A percentile compares a stretch with the other conserved stretches of the same genome.
phyloP scores from a whole-genome alignment of 2,888 invertebrate species.

The Imbricaverruca yamaguchii region DNA sequence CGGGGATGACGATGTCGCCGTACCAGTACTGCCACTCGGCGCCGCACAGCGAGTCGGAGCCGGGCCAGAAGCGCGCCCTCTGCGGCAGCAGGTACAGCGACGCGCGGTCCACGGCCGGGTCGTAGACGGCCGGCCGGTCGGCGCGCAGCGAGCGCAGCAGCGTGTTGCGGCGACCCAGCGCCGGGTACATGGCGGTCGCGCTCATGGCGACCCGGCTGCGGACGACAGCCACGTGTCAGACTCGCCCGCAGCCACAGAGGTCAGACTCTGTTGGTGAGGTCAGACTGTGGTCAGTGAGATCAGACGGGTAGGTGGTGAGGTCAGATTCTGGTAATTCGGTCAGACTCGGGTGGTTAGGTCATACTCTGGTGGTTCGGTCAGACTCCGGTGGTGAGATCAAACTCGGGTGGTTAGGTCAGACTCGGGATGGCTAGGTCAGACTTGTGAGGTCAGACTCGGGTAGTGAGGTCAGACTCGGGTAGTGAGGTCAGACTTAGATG shows the following conservation, averaged over 20 bases:
- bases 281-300: too few species aligned
- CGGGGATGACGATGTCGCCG: slow-evolving; percentile 19
- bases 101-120: slow-evolving; percentile 5
- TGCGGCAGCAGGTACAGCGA: background rate
- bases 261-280: too few species aligned
- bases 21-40: slow-evolving; percentile 23
- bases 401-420: too few species aligned
- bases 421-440: too few species aligned
- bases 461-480: too few species aligned
- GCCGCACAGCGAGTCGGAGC: slow-evolving; percentile 3
- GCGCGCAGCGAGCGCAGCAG: background rate
- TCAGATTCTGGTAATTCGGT: too few species aligned
- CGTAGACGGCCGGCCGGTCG: background rate
- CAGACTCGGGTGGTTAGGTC: too few species aligned
- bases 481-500: too few species aligned
- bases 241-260: background rate
- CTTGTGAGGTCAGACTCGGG: too few species aligned
- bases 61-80: slow-evolving; percentile 21
- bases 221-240: background rate
- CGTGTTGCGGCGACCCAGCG: background rate
- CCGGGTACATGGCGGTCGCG: background rate
- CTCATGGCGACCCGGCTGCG: background rate
- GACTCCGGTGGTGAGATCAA: too few species aligned
- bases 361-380: too few species aligned
- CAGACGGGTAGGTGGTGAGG: too few species aligned